Percentiles rank a stretch among this genome's conserved stretches.
Evolutionary conservation across 2,113 vertebrate species (phyloP).

Genomic region (Jacana jacana): DNA sequence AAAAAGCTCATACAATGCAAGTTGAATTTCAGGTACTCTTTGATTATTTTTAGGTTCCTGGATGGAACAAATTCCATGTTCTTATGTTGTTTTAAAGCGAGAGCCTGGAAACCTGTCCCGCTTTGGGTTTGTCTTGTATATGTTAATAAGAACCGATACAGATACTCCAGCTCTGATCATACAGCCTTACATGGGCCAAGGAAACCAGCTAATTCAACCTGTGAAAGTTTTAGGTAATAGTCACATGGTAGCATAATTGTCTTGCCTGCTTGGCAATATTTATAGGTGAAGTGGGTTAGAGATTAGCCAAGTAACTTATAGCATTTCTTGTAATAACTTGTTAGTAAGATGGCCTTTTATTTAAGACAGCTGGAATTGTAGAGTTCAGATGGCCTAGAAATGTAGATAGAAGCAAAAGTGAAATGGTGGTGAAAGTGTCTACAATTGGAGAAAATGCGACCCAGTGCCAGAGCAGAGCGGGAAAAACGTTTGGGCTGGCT

Average conservation of each 20-base stretch:
- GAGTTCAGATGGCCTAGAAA: background rate
- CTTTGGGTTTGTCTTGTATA: background rate
- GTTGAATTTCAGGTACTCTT: background rate
- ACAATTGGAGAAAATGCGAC: background rate
- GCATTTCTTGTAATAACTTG: background rate
- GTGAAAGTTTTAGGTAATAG: background rate
- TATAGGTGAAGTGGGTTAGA: slow-evolving; percentile 2
- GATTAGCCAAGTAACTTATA: slow-evolving; percentile 26
- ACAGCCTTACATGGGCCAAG: background rate
- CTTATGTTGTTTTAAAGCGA: background rate
- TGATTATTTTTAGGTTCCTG: background rate
- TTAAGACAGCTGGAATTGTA: background rate
- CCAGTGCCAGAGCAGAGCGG: background rate
- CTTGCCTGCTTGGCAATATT: slow-evolving; percentile 11
- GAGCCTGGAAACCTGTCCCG: background rate
- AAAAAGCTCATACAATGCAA: background rate
- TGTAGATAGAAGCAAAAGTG: background rate
- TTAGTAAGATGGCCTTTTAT: background rate
- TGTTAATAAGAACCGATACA: background rate
- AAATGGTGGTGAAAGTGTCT: background rate
- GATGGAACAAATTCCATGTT: background rate
- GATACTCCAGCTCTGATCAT: background rate
- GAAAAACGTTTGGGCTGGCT: background rate
- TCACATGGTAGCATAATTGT: background rate
- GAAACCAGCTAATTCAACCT: background rate